These are phyloP conservation scores for Iphiclides podalirius DNA, from an alignment of 2,888 invertebrate species.

Conservation along the genomic window DNA sequence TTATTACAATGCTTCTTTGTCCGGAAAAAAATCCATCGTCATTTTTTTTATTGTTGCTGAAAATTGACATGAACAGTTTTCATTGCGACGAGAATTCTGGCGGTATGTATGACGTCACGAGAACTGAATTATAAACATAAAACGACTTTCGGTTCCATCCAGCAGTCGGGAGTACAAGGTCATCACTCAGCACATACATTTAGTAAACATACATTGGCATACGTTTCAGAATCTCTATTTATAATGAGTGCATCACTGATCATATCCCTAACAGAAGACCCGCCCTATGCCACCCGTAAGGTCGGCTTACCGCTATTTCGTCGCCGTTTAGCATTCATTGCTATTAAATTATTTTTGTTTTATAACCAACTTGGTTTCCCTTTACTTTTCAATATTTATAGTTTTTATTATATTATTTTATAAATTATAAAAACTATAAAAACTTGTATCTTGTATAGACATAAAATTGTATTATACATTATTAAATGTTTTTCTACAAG, in stretches of 20 bases:
- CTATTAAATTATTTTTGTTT: conserved; percentile 24
- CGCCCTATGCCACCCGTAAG: conserved; percentile 51
- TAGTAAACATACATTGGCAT: conserved; percentile 67
- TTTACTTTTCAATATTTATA: neutral
- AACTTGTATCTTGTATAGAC: too few relatives aligned
- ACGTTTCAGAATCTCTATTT: conserved; percentile 62
- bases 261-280: conserved; percentile 50
- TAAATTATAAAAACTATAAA: too few relatives aligned
- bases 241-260: conserved; percentile 52
- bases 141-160: conserved; percentile 64
- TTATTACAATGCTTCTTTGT: too few relatives aligned
- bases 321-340: conserved; percentile 25
- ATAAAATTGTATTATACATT: too few relatives aligned
- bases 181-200: conserved; percentile 55
- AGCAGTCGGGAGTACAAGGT: conserved; percentile 68
- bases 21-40: too few relatives aligned
- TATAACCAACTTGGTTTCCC: neutral
- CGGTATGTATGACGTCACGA: conserved; percentile 73
- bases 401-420: neutral
- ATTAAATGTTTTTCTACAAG: too few relatives aligned
- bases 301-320: conserved; percentile 31
- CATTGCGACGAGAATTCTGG: conserved; percentile 56
- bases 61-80: conserved; percentile 33
- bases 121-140: conserved; percentile 72
- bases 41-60: too few relatives aligned